Conservation (phyloP, 1,140 invertebrate species). For the Hyles vespertilio region DNA sequence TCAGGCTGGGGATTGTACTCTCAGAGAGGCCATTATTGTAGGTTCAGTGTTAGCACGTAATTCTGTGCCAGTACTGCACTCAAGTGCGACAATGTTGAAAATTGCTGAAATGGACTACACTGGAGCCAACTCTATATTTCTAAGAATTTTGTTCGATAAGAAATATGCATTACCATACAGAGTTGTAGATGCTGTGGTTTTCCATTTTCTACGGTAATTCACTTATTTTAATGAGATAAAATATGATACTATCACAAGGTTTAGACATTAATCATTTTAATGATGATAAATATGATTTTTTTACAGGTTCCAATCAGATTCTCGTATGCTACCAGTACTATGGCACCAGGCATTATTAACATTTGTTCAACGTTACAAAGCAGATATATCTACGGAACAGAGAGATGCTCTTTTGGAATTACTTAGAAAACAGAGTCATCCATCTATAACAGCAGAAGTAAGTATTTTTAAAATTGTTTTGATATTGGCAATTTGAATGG, state of each 20-base stretch:
- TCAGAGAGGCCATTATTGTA: slow-evolving; percentile 96
- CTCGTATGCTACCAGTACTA: slow-evolving; percentile 91
- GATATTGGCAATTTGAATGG: too few relatives aligned
- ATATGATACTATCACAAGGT: neutral
- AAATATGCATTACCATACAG: slow-evolving; percentile 98
- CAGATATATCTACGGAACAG: slow-evolving; percentile 95
- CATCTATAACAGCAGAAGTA: slow-evolving; percentile 87
- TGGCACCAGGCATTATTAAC: slow-evolving; percentile 98
- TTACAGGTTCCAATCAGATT: slow-evolving; percentile 89
- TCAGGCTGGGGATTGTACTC: slow-evolving; percentile 92
- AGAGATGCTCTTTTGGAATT: slow-evolving; percentile 89
- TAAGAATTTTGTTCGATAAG: slow-evolving; percentile 97
- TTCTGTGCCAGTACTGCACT: slow-evolving; percentile 97
- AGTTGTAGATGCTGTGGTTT: slow-evolving; percentile 96
- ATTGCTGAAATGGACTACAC: slow-evolving; percentile 99
- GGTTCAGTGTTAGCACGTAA: slow-evolving; percentile 93
- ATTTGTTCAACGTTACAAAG: slow-evolving; percentile 97
- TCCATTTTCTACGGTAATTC: slow-evolving; percentile 91
- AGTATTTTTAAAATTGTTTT: neutral
- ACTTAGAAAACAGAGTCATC: slow-evolving; percentile 86
- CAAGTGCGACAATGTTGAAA: slow-evolving; percentile 94
- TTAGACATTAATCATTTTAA: neutral
- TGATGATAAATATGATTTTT: slow-evolving; percentile 6
- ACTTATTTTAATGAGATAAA: neutral
- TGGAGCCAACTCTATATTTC: slow-evolving; percentile 97